phyloP scores from a whole-genome alignment of 53 echinoderm and acorn worm species.

The Arbacia lixula region DNA sequence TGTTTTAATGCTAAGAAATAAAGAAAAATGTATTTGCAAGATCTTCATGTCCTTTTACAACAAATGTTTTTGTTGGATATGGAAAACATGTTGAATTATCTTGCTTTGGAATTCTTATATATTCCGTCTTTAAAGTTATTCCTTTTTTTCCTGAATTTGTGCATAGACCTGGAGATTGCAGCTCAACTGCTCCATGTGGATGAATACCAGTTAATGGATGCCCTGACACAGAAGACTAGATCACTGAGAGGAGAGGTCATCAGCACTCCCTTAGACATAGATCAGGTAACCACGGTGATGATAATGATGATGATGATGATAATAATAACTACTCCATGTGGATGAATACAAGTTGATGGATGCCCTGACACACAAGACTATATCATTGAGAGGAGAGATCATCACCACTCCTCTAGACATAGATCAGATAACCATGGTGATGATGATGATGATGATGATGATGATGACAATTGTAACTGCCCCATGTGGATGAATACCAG shows the following conservation, averaged over 20 bases:
- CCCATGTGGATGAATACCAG: constrained; percentile 83
- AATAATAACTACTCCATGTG: constrained; percentile 54
- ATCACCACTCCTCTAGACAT: constrained; percentile 84
- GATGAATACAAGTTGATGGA: constrained; percentile 88
- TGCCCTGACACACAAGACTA: constrained; percentile 83
- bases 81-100: too few relatives aligned
- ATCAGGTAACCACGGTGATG: constrained; percentile 69
- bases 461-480: constrained; percentile 49
- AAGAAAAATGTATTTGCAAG: too few relatives aligned
- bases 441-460: constrained; percentile 20
- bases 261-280: constrained; percentile 82
- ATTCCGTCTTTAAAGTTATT: not conserved
- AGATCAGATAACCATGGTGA: constrained; percentile 62
- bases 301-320: constrained; percentile 62
- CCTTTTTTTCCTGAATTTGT: not conserved
- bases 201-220: constrained; percentile 93
- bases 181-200: constrained; percentile 82
- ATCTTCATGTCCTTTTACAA: too few relatives aligned
- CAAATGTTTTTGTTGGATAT: too few relatives aligned
- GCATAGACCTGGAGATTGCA: constrained; percentile 74
- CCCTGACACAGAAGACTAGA: constrained; percentile 89
- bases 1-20: too few relatives aligned
- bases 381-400: constrained; percentile 81
- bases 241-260: constrained; percentile 90
- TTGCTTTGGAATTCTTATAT: too few relatives aligned